Evolutionary conservation across 2,797 vertebrate species (phyloP), one percentile per base, ranked within the genome.

Genomic region (Echiichthys vipera): DNA sequence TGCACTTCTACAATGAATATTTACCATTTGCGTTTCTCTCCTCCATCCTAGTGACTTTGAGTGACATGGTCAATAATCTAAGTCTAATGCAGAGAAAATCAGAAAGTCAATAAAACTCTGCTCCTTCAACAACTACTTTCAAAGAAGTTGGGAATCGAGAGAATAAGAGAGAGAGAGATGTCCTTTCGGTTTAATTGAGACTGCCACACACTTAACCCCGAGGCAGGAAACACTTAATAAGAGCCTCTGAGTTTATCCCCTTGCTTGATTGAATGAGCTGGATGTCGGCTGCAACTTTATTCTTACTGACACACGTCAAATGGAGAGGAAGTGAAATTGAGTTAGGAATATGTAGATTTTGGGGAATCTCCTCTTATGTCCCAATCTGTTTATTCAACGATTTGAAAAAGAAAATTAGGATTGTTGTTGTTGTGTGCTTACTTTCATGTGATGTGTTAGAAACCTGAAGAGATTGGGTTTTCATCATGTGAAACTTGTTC

Each of bases 151-250:
- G 42, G 7, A 15, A 49, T 63, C 34, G 45, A 29, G 51, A 29
- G 30, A 37, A 42, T 39, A 27, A 45, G 42, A 65, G 42, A 39
- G 36, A 62, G 62, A 64, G 56, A 77, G 62, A 64, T 84, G 81
- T 84, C 81, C 74, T 72, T 84, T 78, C 46, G 68, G 47, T 84
- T 88, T 91, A 89, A 89, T 83, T 86, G 74, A 84, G 67, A 81
- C 72, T 79, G 84, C 78, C 77, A 80, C 84, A 77, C 61, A 39
- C 81, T 68, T 56, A 81, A 77, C 83, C 81, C 75, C 11, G 43
- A 55, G 77, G 81, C 64, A 78, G 88, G 76, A 82, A 84, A 75
- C 70, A 68, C 56, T 87, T 91, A 85, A 83, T 86, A 45, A 55
- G 24, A 81, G 64, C n/a, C 46, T 12, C 46, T 40, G 40, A 67